phyloP scores from a whole-genome alignment of 2,797 vertebrate genomes.

The Eidolon dupreanum region DNA sequence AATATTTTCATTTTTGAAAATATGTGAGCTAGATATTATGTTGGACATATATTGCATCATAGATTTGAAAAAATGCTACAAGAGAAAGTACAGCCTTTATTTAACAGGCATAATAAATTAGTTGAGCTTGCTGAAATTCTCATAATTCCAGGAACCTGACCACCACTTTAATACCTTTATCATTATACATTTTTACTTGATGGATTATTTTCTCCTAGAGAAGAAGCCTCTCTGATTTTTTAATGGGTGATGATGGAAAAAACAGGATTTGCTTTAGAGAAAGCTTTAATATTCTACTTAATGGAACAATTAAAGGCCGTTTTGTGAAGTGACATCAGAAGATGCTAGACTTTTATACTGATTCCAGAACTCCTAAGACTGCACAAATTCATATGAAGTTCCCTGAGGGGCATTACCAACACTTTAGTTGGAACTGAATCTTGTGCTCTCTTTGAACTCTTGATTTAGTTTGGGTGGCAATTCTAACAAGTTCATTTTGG shows the following conservation, averaged over 20 bases:
- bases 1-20: background rate
- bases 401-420: background rate
- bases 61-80: background rate
- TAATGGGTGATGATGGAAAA: background rate
- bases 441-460: background rate
- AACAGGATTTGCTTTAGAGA: background rate
- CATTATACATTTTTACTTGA: constrained; percentile 12
- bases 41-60: background rate
- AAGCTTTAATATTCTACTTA: background rate
- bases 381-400: background rate
- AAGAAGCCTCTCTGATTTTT: background rate
- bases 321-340: background rate
- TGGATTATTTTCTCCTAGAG: background rate
- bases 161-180: background rate
- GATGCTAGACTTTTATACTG: background rate
- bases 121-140: background rate
- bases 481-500: background rate
- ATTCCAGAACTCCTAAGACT: background rate
- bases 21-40: background rate
- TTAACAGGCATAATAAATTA: background rate
- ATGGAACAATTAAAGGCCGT: background rate
- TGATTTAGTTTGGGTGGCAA: background rate
- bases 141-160: background rate
- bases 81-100: background rate
- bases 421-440: background rate